Evolutionary conservation across 2,888 invertebrate species (phyloP).

Genomic region (Julus scanicus): DNA sequence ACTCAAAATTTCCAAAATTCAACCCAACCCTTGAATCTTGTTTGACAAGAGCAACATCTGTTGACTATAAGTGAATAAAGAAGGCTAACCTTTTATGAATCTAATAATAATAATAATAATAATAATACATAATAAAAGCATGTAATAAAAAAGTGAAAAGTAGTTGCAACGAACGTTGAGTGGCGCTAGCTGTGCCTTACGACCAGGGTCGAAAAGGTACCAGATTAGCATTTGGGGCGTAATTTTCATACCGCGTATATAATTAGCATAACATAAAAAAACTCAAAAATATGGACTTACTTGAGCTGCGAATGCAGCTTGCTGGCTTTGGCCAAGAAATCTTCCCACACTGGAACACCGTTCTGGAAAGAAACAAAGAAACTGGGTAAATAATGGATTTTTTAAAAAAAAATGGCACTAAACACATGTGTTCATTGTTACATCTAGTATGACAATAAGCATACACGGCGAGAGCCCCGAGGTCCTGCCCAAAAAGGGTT

Average conservation of each 20-base stretch:
- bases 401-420: neutral
- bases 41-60: neutral
- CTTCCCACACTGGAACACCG: constrained; percentile 94
- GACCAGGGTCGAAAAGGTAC: neutral
- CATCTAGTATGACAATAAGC: neutral
- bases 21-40: neutral
- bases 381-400: neutral
- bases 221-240: constrained; percentile 5
- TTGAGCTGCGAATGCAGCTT: constrained; percentile 93
- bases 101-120: neutral
- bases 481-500: neutral
- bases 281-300: constrained; percentile 73
- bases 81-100: neutral
- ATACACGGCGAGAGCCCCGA: neutral
- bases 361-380: constrained; percentile 74
- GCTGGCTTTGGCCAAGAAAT: constrained; percentile 90
- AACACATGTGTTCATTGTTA: neutral
- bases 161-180: neutral
- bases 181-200: neutral
- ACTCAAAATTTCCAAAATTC: neutral
- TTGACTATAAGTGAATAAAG: no score
- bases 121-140: neutral
- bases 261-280: neutral
- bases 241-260: neutral
- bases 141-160: neutral